A percentile compares a stretch with the other conserved stretches of the same genome.
phyloP scores from a whole-genome alignment of 1,140 invertebrate genomes.

The Oncopodura yosiiana region DNA sequence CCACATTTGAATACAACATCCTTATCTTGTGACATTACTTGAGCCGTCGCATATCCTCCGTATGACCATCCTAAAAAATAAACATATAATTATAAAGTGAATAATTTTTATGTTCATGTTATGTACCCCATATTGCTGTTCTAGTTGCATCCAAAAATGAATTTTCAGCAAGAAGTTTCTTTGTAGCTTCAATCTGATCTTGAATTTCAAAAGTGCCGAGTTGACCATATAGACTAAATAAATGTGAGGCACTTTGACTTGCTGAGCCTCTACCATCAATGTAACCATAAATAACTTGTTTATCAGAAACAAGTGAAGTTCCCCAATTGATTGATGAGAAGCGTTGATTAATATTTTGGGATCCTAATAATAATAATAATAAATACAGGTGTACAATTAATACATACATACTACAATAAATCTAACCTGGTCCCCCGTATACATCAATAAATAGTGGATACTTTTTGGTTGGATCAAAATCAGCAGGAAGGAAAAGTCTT shows the following conservation, averaged over 20 bases:
- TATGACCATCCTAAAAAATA: slow-evolving; percentile 78
- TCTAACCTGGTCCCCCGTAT: slow-evolving; percentile 47
- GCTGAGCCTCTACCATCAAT: slow-evolving; percentile 84
- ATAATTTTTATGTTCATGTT: no score
- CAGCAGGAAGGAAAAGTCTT: slow-evolving; percentile 58
- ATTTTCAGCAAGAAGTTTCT: no score
- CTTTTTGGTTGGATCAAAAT: slow-evolving; percentile 54
- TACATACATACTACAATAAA: background rate
- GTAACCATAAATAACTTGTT: slow-evolving; percentile 70
- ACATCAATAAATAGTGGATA: slow-evolving; percentile 80
- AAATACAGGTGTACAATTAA: background rate
- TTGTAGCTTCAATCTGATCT: slow-evolving; percentile 43
- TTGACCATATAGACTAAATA: slow-evolving; percentile 72
- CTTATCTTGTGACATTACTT: slow-evolving; percentile 54
- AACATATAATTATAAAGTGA: no score
- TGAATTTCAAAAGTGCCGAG: slow-evolving; percentile 65
- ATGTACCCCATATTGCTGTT: slow-evolving; percentile 81
- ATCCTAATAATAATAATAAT: slow-evolving; percentile 44
- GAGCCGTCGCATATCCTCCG: slow-evolving; percentile 38
- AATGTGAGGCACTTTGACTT: slow-evolving; percentile 65
- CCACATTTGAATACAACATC: slow-evolving; percentile 70
- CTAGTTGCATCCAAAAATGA: no score
- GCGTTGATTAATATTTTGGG: slow-evolving; percentile 63
- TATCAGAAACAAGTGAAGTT: slow-evolving; percentile 68
- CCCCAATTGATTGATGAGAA: slow-evolving; percentile 70